Conservation (phyloP, 2,113 vertebrate species). For the Sterna hirundo region DNA sequence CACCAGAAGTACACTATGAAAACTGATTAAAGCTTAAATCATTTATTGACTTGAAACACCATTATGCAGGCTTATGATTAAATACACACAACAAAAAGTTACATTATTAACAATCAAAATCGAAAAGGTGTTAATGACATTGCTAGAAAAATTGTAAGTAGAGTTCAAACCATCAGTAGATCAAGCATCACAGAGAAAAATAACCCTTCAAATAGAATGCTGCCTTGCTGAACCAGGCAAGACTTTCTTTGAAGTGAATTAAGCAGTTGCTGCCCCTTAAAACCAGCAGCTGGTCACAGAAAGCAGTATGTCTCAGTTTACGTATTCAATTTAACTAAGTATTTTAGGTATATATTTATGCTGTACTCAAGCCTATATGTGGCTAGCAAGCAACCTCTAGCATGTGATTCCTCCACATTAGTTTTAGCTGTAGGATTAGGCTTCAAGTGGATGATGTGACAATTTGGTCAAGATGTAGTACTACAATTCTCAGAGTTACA, state of each 20-base stretch:
- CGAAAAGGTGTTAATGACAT: not conserved
- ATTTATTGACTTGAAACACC: not conserved
- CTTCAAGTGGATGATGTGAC: too few species aligned
- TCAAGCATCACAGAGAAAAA: not conserved
- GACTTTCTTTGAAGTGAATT: not conserved
- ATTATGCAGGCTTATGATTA: not conserved
- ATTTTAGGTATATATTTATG: not conserved
- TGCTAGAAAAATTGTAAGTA: not conserved
- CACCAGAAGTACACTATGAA: not conserved
- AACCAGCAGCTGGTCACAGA: not conserved
- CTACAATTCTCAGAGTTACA: not conserved
- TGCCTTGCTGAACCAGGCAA: not conserved
- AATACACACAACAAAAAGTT: not conserved
- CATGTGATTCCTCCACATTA: not conserved
- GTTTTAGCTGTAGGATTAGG: not conserved
- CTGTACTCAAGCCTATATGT: not conserved
- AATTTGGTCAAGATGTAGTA: not conserved
- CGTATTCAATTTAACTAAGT: not conserved
- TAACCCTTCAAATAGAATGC: not conserved
- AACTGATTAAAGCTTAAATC: not conserved
- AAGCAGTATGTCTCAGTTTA: not conserved
- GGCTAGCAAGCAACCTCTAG: not conserved
- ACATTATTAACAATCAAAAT: not conserved
- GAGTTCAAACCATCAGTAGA: not conserved
- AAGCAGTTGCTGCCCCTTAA: not conserved